Conservation (phyloP, 2,113 vertebrate species). For the Neoarius graeffei region DNA sequence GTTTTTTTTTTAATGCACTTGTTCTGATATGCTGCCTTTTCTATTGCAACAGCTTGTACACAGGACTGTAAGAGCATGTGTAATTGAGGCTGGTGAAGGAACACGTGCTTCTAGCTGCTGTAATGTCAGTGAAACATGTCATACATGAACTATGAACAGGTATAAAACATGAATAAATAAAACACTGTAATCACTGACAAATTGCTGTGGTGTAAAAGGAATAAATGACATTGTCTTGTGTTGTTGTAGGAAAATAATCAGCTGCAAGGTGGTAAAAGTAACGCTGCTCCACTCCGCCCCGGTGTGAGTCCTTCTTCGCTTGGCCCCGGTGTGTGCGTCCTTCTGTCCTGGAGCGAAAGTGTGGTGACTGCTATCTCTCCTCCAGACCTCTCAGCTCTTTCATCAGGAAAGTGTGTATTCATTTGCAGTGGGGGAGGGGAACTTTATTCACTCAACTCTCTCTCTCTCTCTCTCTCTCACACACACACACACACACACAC, state of each 20-base stretch:
- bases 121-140: not conserved
- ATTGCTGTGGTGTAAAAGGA: too few species aligned
- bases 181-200: too few species aligned
- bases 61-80: not conserved
- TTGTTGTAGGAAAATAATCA: not conserved
- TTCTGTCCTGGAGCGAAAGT: too few species aligned
- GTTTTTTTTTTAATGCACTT: not conserved
- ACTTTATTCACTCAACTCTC: not conserved
- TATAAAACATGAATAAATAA: too few species aligned
- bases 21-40: not conserved
- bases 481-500: conserved; percentile 8
- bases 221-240: too few species aligned
- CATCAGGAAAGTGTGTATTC: not conserved
- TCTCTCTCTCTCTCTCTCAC: not conserved
- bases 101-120: not conserved
- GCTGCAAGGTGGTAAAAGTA: not conserved
- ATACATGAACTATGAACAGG: not conserved
- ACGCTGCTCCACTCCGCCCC: not conserved
- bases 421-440: not conserved
- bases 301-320: too few species aligned
- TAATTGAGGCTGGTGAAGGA: not conserved
- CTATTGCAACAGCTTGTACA: not conserved
- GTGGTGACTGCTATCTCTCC: not conserved
- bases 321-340: too few species aligned
- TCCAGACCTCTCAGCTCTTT: not conserved